These are phyloP conservation scores for Rhinoptilus africanus DNA, from an alignment of 2,113 vertebrate genomes.

Conservation along the genomic window DNA sequence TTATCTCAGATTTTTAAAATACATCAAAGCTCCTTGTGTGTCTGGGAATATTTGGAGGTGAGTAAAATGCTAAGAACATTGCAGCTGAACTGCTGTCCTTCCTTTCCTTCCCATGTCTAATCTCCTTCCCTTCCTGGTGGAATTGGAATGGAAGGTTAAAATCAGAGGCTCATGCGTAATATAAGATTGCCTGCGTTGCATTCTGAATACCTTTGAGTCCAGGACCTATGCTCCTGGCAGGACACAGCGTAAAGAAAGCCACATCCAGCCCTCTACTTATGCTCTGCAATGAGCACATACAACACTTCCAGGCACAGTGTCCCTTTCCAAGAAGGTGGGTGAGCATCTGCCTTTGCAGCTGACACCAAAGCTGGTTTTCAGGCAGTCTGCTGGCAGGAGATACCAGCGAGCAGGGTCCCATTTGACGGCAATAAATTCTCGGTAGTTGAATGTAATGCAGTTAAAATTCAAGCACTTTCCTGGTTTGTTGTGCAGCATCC, in stretches of 20 bases:
- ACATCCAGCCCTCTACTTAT: background rate
- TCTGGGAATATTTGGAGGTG: background rate
- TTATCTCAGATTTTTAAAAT: conserved; percentile 39
- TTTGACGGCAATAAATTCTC: background rate
- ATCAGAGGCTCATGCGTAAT: background rate
- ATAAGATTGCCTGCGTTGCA: background rate
- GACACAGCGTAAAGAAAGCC: background rate
- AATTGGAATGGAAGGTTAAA: background rate
- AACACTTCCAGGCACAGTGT: background rate
- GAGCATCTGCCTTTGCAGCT: conserved; percentile 5
- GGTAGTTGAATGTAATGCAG: background rate
- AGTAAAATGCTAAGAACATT: background rate
- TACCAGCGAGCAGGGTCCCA: background rate
- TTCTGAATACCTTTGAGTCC: background rate
- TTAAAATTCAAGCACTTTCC: conserved; percentile 13
- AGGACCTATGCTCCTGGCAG: background rate
- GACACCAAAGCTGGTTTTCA: conserved; percentile 3
- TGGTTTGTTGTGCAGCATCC: background rate
- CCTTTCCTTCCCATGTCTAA: background rate
- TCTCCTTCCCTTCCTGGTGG: background rate
- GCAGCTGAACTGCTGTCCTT: background rate
- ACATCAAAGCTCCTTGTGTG: conserved; percentile 20
- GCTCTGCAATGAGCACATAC: background rate
- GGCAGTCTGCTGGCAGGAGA: background rate
- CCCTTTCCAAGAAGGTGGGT: background rate